A percentile compares a stretch with the other conserved stretches of the same genome.
Evolutionary conservation across 1,140 invertebrate genomes (phyloP).

Genomic region (Ostrea denselamellosa): DNA sequence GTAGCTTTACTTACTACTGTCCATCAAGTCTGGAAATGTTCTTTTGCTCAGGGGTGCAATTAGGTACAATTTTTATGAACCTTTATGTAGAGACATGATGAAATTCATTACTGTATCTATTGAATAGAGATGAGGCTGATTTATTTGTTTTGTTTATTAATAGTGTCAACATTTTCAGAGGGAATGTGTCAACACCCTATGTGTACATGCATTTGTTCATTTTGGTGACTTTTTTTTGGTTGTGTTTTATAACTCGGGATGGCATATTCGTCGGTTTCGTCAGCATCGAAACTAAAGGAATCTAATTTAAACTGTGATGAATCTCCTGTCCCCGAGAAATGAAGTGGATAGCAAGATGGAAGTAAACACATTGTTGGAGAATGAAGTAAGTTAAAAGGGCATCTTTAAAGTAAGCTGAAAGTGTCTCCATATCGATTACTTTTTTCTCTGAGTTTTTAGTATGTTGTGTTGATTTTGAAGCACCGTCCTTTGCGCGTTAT

Average conservation of each 20-base stretch:
- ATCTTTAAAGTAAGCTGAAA: conserved; percentile 30
- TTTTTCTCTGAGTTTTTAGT: conserved; percentile 35
- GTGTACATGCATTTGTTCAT: conserved; percentile 43
- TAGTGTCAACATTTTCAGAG: conserved; percentile 45
- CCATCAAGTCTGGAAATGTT: too few species aligned
- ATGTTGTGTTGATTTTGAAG: background rate
- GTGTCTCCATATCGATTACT: conserved; percentile 38
- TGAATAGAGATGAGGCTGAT: conserved; percentile 34
- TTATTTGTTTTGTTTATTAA: conserved; percentile 34
- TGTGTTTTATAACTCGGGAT: too few species aligned
- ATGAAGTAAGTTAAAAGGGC: background rate
- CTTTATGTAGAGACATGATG: background rate
- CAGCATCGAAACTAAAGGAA: too few species aligned
- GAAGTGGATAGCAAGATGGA: conserved; percentile 45
- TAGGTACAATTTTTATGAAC: too few species aligned
- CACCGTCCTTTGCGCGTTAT: too few species aligned
- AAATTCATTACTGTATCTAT: conserved; percentile 30
- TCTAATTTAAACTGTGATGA: too few species aligned
- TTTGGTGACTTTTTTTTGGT: too few species aligned
- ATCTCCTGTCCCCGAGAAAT: conserved; percentile 15
- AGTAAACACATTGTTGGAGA: conserved; percentile 39
- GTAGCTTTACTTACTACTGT: too few species aligned
- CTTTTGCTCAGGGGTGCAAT: too few species aligned
- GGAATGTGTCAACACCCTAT: background rate
- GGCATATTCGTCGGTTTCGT: too few species aligned